Base-by-base conservation (phyloP, 2,797 vertebrate genomes). In the Labroides dimidiatus region DNA sequence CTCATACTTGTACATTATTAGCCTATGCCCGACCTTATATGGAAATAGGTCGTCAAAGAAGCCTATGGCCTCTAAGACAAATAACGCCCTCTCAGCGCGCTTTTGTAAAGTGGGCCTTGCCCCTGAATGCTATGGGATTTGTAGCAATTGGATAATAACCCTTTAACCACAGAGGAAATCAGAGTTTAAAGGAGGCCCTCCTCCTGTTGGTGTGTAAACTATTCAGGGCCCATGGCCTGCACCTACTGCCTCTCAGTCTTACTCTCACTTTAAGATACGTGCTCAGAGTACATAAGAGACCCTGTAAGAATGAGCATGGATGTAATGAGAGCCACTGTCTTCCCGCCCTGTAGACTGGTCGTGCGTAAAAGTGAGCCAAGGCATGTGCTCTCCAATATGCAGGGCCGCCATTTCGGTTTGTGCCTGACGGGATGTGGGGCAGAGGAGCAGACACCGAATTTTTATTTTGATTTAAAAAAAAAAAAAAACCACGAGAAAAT, bases 131-230 rank as follows among this genome's bases (percentile, higher is more conserved):
- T 16, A 37, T 58, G 74, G 75, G 84, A 75, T 84, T 88, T 86
- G 69, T 79, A 54, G 56, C 71, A 62, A 63, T 72, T 84, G 80
- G 72, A 84, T 89, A 85, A 88, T 82, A 84, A 82, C 73, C 70
- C 62, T 88, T 87, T 74, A 84, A 81, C 80, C 84, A 70, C 82
- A n/a, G 66, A 91, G 87, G 84, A 90, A 85, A 88, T 87, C 83
- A 84, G 76, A 81, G 70, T 90, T 88, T 77, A 80, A 76, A 80
- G 69, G 78, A 82, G 81, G 78, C 53, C 85, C 85, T 85, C 83
- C 77, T 14, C 70, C 61, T 74, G 67, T 58, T 78, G 78, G 47
- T 60, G 52, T 83, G 79, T 70, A 41, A 77, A 71, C 77, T 75
- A 71, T 81, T 73, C 13, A 58, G 85, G 85, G 83, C 86, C 84